Conservation (phyloP, 2,888 invertebrate genomes). For the Watsonalla cultraria region DNA sequence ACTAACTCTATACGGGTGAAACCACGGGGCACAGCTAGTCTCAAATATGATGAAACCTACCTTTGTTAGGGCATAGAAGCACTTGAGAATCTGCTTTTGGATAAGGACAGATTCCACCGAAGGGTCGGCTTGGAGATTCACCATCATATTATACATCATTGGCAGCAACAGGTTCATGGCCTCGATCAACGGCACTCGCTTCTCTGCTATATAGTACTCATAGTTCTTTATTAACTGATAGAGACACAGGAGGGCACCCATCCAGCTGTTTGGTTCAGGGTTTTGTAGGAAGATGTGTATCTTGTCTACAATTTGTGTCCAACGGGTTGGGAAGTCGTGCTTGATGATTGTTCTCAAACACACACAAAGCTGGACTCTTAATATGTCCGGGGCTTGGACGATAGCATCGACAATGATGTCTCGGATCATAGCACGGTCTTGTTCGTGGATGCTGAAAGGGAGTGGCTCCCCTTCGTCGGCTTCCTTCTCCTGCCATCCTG, state of each 20-base stretch:
- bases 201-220: constrained; percentile 94
- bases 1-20: too few relatives aligned
- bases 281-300: constrained; percentile 95
- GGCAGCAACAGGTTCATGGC: constrained; percentile 97
- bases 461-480: constrained; percentile 84
- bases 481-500: constrained; percentile 93
- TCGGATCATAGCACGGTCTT: constrained; percentile 95
- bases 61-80: constrained; percentile 96
- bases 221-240: constrained; percentile 96
- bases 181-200: constrained; percentile 93
- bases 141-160: constrained; percentile 91
- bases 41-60: constrained; percentile 41
- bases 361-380: constrained; percentile 94
- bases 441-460: constrained; percentile 95
- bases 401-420: constrained; percentile 97
- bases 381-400: constrained; percentile 93
- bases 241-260: constrained; percentile 93
- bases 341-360: constrained; percentile 96
- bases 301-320: constrained; percentile 98
- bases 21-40: too few relatives aligned
- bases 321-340: constrained; percentile 95
- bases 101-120: constrained; percentile 93
- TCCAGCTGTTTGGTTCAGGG: constrained; percentile 92
- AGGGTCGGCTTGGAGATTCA: constrained; percentile 88
- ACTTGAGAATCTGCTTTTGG: constrained; percentile 94